These are phyloP conservation scores for Meriones unguiculatus DNA, from an alignment of 2,113 vertebrate genomes.

Conservation along the genomic window DNA sequence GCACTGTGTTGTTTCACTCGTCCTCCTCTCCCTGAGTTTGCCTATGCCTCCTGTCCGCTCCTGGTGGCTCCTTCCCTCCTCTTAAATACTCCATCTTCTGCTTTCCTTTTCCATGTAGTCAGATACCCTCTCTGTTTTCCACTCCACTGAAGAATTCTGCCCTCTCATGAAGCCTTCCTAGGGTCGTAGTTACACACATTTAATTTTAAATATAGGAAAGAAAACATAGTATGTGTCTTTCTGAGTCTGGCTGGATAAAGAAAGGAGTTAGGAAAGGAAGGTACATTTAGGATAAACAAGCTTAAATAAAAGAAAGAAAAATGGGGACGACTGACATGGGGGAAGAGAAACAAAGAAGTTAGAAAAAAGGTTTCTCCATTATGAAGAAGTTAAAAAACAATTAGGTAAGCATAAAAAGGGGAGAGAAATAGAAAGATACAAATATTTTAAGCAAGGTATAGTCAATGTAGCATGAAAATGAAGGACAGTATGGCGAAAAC, in stretches of 20 bases:
- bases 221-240: neutral
- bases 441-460: neutral
- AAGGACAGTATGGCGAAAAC: neutral
- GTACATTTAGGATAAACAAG: neutral
- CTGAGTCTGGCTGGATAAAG: neutral
- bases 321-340: too few relatives aligned
- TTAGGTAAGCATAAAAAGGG: neutral
- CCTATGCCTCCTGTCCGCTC: neutral
- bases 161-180: neutral
- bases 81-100: too few relatives aligned
- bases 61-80: neutral
- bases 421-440: neutral
- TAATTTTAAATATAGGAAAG: neutral
- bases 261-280: neutral
- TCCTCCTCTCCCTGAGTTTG: neutral
- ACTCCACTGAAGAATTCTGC: neutral
- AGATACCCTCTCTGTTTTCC: too few relatives aligned
- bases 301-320: neutral
- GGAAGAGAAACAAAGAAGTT: neutral
- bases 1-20: too few relatives aligned
- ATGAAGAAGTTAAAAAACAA: neutral
- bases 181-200: neutral
- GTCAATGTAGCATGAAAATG: neutral
- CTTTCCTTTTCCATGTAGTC: neutral
- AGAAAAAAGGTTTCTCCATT: neutral